phyloP scores from a whole-genome alignment of 2,113 vertebrate genomes.

The Myxocyprinus asiaticus region DNA sequence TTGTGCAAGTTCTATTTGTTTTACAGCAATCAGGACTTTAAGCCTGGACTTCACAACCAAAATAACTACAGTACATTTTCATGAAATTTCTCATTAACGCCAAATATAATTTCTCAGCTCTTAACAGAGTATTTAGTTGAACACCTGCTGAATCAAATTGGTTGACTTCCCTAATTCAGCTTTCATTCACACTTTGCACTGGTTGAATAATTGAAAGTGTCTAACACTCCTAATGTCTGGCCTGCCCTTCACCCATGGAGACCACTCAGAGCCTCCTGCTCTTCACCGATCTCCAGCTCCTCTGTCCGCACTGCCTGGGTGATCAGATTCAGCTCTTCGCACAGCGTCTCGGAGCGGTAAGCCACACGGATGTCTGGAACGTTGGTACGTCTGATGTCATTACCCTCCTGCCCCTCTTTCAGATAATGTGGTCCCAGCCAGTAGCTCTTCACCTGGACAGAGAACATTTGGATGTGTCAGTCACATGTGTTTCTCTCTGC shows the following conservation, averaged over 20 bases:
- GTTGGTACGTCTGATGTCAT: conserved; percentile 93
- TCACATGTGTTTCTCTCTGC: no score
- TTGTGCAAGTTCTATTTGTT: neutral
- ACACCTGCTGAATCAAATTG: neutral
- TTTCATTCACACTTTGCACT: conserved; percentile 21
- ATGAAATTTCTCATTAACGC: neutral
- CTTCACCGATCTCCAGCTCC: conserved; percentile 87
- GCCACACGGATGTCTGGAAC: conserved; percentile 92
- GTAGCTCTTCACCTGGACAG: conserved; percentile 79
- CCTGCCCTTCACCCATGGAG: conserved; percentile 63
- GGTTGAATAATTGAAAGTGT: neutral
- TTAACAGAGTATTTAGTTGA: neutral
- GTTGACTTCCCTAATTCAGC: conserved; percentile 12
- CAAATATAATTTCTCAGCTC: neutral
- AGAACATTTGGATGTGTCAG: neutral
- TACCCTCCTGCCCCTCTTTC: conserved; percentile 86
- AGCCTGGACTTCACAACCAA: neutral
- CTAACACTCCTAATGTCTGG: conserved; percentile 55
- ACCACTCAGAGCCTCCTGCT: conserved; percentile 75
- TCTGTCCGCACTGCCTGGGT: conserved; percentile 89
- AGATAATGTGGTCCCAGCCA: conserved; percentile 89
- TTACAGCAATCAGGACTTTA: neutral
- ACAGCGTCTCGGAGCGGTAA: conserved; percentile 90
- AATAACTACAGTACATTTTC: no score
- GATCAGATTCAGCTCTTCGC: conserved; percentile 91